Percentiles rank a stretch among this genome's conserved stretches.
phyloP scores from a whole-genome alignment of 2,888 invertebrate species.

The Coenonympha arcania region DNA sequence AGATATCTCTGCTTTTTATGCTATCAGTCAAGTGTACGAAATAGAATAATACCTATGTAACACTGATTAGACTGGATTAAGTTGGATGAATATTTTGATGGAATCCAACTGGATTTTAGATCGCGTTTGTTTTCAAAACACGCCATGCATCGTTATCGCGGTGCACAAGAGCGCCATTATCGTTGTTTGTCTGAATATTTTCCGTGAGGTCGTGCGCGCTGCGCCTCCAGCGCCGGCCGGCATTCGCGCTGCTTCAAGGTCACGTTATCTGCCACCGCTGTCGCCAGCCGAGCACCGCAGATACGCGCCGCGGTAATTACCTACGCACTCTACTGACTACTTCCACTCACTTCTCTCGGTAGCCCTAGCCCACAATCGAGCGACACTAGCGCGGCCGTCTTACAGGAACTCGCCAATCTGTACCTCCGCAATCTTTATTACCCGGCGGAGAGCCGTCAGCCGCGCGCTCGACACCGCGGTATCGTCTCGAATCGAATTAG shows the following conservation, averaged over 20 bases:
- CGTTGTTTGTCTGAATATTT: constrained; percentile 67
- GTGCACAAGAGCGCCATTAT: constrained; percentile 49
- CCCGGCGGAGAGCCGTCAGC: constrained; percentile 48
- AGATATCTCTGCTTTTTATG: not conserved
- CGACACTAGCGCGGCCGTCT: constrained; percentile 49
- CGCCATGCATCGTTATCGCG: constrained; percentile 41
- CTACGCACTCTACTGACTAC: constrained; percentile 25
- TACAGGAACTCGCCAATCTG: constrained; percentile 70
- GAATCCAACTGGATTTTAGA: not conserved
- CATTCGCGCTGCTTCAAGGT: constrained; percentile 66
- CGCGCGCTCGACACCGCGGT: constrained; percentile 55
- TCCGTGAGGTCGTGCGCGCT: constrained; percentile 58
- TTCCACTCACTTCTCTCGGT: constrained; percentile 32
- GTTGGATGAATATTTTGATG: not conserved
- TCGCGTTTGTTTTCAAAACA: constrained; percentile 5
- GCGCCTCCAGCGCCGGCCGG: constrained; percentile 65
- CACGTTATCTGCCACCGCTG: constrained; percentile 72
- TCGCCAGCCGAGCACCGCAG: constrained; percentile 49
- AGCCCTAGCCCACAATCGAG: constrained; percentile 35
- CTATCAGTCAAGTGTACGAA: too few relatives aligned
- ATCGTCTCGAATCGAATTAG: constrained; percentile 63
- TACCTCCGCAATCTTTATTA: constrained; percentile 60
- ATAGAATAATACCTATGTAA: too few relatives aligned
- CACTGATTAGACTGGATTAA: too few relatives aligned
- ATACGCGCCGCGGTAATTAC: constrained; percentile 30